These are phyloP conservation scores for Sinocyclocheilus anophthalmus DNA, from an alignment of 2,113 vertebrate genomes.

Conservation along the genomic window DNA sequence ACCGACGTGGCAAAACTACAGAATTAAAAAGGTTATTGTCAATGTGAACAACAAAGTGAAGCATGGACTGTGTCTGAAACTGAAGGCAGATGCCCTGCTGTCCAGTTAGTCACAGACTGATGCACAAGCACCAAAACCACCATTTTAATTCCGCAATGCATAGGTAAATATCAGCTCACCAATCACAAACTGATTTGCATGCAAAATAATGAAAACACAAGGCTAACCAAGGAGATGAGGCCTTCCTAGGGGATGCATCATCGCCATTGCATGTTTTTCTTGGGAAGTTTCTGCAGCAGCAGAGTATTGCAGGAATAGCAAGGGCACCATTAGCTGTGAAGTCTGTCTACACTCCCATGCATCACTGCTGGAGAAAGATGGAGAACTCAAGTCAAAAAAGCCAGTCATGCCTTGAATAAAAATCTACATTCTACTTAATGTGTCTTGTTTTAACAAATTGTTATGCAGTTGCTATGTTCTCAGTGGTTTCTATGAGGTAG, in stretches of 20 bases:
- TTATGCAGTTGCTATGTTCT: too few relatives aligned
- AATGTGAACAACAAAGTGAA: not conserved
- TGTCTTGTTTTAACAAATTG: too few relatives aligned
- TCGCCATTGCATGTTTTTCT: not conserved
- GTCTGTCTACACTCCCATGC: not conserved
- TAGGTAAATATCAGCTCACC: not conserved
- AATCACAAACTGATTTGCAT: not conserved
- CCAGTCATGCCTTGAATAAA: too few relatives aligned
- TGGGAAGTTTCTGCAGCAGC: not conserved
- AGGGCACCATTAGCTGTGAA: constrained; percentile 16
- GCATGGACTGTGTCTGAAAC: not conserved
- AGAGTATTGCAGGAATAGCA: not conserved
- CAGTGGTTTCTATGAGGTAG: too few relatives aligned
- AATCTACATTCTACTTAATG: too few relatives aligned
- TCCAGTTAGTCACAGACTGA: not conserved
- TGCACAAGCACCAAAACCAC: not conserved
- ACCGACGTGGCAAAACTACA: constrained; percentile 19
- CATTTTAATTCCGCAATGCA: not conserved
- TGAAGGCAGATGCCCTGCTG: not conserved
- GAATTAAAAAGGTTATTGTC: constrained; percentile 48
- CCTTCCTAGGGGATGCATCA: not conserved
- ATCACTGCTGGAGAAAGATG: not conserved
- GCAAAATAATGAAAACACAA: not conserved
- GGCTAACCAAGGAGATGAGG: not conserved
- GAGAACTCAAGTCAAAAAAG: not conserved